These are phyloP conservation scores for Pipistrellus kuhlii DNA, from an alignment of 2,797 vertebrate genomes.

Conservation along the genomic window DNA sequence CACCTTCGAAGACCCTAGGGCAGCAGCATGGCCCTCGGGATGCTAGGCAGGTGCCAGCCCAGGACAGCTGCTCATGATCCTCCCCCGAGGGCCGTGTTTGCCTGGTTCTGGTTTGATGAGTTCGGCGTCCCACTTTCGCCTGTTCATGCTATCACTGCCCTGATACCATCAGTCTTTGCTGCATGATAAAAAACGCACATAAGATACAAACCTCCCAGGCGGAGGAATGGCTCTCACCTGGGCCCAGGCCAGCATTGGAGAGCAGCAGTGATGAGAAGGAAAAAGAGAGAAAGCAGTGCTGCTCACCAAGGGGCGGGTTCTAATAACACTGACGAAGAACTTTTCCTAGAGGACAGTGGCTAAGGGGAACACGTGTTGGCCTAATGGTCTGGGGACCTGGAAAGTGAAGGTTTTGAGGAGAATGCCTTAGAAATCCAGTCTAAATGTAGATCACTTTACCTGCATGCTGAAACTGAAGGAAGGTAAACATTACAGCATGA, in stretches of 20 bases:
- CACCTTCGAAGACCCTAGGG: rapidly evolving
- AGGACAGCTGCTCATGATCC: rapidly evolving
- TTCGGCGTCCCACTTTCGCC: rapidly evolving
- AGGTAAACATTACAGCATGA: too few relatives aligned
- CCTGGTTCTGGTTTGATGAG: not conserved
- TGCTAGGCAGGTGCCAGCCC: rapidly evolving
- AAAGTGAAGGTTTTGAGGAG: not conserved
- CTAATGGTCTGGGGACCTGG: not conserved
- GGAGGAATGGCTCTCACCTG: rapidly evolving
- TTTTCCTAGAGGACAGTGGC: not conserved
- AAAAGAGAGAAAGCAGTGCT: not conserved
- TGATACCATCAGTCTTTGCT: not conserved
- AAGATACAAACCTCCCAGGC: rapidly evolving
- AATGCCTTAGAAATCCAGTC: not conserved
- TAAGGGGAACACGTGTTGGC: not conserved
- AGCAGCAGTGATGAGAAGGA: not conserved
- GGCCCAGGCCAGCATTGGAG: rapidly evolving
- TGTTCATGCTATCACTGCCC: not conserved
- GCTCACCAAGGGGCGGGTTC: not conserved
- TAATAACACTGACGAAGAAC: not conserved
- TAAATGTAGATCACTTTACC: not conserved
- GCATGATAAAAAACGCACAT: rapidly evolving
- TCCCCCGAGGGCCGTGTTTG: not conserved
- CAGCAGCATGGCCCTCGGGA: rapidly evolving
- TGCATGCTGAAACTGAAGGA: not conserved